Base-by-base conservation (phyloP, 2,113 vertebrate species). In the Oceanodroma tethys region DNA sequence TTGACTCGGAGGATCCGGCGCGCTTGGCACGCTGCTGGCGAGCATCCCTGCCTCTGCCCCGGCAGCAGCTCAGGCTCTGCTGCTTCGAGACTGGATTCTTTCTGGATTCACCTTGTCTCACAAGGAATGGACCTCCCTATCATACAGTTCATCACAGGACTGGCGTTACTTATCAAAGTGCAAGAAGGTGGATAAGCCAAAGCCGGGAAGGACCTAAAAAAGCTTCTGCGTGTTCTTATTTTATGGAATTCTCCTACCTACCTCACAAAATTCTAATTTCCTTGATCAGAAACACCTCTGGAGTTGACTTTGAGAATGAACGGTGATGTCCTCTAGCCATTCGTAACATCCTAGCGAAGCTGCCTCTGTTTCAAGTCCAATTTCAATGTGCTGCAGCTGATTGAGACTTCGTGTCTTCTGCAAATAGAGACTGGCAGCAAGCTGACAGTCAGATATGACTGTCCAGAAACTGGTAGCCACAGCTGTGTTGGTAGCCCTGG, bases 311-410 rank as follows among this genome's bases (percentile, higher is more conserved):
- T 95, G 97, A 99, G 98, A 98, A 99, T 99, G 99, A 99, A 98
- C 94, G 99, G 99, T 96, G 99, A 99, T 99, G 99, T 99, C 94
- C 99, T 99, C 99, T 99, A 99, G 99, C 98, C 94, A 47, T 90
- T 74, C 19, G 11, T 98, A 95, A 98, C 96, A 83, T 48, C 95
- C 55, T 90, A 63, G 83, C 29, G 2, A 65, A 63, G 78, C 86
- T 2, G 23, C 88, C 86, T 71, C 55, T 38, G 38, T 16, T 81
- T 58, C 68, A 29, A 78, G 93, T 50, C 92, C 89, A 40, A 53
- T 50, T 91, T 90, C 93, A 91, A 96, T 95, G 97, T 86, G 76
- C 94, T 92, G 83, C 92, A 91, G 90, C 91, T 95, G 97, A 97
- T 21, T 25, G 43, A 88, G 70, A 86, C 97, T 91, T 88, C 5